Percentiles rank a stretch among this genome's conserved stretches.
These are phyloP conservation scores for Coreoperca whiteheadi DNA, from an alignment of 2,113 vertebrate species.

Conservation along the genomic window DNA sequence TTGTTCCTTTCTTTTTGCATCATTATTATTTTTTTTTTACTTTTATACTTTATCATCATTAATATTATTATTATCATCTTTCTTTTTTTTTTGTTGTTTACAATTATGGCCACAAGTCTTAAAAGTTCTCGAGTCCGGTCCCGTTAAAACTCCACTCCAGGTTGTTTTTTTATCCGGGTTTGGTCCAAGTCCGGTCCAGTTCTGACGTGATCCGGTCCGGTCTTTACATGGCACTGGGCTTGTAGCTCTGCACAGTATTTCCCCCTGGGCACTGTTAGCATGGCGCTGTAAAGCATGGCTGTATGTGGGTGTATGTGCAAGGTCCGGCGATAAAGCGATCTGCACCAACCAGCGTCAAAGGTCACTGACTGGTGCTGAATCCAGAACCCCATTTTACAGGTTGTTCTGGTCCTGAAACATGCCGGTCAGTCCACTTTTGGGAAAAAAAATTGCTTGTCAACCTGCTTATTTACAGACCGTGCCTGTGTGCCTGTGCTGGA, in stretches of 20 bases:
- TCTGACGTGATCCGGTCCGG: slow-evolving; percentile 66
- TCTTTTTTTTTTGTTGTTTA: slow-evolving; percentile 62
- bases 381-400: slow-evolving; percentile 28
- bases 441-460: slow-evolving; percentile 13
- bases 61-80: slow-evolving; percentile 43
- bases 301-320: slow-evolving; percentile 58
- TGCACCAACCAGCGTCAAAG: slow-evolving; percentile 20
- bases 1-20: slow-evolving; percentile 56
- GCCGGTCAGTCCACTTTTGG: slow-evolving; percentile 7
- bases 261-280: slow-evolving; percentile 61
- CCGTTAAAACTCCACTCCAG: slow-evolving; percentile 35
- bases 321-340: slow-evolving; percentile 42
- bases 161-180: slow-evolving; percentile 62
- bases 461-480: slow-evolving; percentile 62
- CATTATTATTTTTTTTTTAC: slow-evolving; percentile 48
- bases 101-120: slow-evolving; percentile 78
- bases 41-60: slow-evolving; percentile 65
- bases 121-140: slow-evolving; percentile 64
- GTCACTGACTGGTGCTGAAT: slow-evolving; percentile 33
- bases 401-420: slow-evolving; percentile 53
- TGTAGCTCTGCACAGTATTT: slow-evolving; percentile 78
- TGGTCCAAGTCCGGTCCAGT: slow-evolving; percentile 73
- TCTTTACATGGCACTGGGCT: slow-evolving; percentile 77
- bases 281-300: slow-evolving; percentile 69
- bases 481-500: slow-evolving; percentile 72